phyloP scores from a whole-genome alignment of 2,888 invertebrate species.

The Yponomeuta cagnagella region DNA sequence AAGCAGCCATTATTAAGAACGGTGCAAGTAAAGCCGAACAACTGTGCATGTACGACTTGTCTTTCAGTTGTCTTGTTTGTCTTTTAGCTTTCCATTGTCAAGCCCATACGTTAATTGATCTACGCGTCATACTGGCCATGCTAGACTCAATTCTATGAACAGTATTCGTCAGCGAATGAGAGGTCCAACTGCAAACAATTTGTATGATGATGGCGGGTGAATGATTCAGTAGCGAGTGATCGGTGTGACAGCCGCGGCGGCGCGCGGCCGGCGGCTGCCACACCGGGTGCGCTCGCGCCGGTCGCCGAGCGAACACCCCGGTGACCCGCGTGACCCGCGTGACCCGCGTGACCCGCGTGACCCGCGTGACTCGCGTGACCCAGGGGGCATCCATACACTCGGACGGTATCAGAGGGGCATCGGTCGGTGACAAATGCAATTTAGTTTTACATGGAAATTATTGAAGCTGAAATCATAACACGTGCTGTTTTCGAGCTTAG shows the following conservation, averaged over 20 bases:
- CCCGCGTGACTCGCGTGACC: background rate
- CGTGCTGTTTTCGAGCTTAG: too few species aligned
- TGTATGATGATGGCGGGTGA: slow-evolving; percentile 47
- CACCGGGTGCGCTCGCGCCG: background rate
- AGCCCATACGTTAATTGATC: too few species aligned
- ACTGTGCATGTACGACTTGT: too few species aligned
- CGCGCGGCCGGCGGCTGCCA: background rate
- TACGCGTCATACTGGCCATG: too few species aligned
- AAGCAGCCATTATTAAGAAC: too few species aligned
- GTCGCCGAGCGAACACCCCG: background rate
- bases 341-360: background rate
- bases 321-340: background rate
- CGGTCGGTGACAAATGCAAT: background rate
- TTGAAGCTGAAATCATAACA: slow-evolving; percentile 25
- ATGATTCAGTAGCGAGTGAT: slow-evolving; percentile 27
- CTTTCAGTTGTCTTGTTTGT: too few species aligned
- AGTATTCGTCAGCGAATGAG: background rate
- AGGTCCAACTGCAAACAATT: slow-evolving; percentile 31
- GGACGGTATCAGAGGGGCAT: background rate
- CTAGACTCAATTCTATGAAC: background rate
- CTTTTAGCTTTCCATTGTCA: too few species aligned
- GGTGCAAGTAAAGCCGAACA: too few species aligned
- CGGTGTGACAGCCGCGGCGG: background rate
- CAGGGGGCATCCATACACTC: background rate
- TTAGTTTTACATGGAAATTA: slow-evolving; percentile 23